Conservation (phyloP, 2,797 vertebrate genomes). For the Oreortyx pictus region DNA sequence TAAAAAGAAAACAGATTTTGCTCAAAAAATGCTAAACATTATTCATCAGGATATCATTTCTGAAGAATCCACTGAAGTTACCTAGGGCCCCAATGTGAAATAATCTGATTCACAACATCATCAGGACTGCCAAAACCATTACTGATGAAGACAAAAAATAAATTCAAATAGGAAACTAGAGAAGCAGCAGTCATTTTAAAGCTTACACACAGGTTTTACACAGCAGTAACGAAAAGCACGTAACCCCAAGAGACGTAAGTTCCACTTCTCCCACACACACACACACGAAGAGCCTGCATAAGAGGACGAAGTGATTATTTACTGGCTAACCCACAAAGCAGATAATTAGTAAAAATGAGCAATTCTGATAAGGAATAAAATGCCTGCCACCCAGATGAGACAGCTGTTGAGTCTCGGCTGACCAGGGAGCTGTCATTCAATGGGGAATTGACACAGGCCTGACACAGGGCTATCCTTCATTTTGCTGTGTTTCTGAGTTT, state of each 20-base stretch:
- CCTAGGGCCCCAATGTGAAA: slow-evolving; percentile 1
- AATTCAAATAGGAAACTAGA: neutral
- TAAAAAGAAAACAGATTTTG: neutral
- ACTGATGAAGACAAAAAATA: neutral
- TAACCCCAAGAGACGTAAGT: neutral
- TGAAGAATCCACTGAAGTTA: neutral
- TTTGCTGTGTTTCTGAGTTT: neutral
- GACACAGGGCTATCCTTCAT: neutral
- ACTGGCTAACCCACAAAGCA: neutral
- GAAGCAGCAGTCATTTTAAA: neutral
- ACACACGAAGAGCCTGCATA: too few relatives aligned
- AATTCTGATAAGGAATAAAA: neutral
- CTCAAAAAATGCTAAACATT: neutral
- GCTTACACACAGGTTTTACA: neutral
- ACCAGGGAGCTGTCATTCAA: neutral
- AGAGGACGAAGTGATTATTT: neutral
- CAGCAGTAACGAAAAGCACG: neutral
- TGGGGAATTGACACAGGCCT: neutral
- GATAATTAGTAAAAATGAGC: neutral
- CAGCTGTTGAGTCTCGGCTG: neutral
- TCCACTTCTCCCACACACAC: neutral
- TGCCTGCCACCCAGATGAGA: neutral
- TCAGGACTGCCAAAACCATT: neutral
- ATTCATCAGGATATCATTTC: neutral
- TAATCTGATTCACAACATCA: neutral